These are phyloP conservation scores for Mungos mungo DNA, from an alignment of 2,113 vertebrate species.

Conservation along the genomic window DNA sequence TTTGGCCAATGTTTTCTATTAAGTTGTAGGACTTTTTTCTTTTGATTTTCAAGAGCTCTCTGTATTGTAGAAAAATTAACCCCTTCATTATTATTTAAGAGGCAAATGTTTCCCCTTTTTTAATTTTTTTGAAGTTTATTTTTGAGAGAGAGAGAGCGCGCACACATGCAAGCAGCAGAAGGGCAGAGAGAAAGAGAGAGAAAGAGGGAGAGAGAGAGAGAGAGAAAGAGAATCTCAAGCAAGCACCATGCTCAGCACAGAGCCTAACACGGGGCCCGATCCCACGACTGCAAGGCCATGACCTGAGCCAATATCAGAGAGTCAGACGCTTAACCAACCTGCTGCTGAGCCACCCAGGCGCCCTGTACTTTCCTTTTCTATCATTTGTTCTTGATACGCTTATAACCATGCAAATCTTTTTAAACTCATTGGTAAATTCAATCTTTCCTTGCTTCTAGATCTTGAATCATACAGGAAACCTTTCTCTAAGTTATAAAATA, in stretches of 20 bases:
- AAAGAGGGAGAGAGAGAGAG: no score
- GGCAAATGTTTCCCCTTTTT: not conserved
- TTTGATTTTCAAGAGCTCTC: not conserved
- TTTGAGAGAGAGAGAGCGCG: no score
- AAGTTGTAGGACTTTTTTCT: not conserved
- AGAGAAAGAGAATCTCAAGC: no score
- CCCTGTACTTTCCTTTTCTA: not conserved
- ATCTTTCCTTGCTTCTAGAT: not conserved
- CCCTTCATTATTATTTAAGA: not conserved
- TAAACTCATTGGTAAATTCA: constrained; percentile 1
- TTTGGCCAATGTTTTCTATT: not conserved
- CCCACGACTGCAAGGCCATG: no score
- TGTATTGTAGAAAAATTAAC: not conserved
- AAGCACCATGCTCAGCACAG: no score
- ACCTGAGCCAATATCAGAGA: no score
- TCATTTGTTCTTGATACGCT: not conserved
- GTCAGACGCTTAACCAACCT: no score
- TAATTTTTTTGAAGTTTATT: no score
- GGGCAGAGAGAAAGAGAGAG: no score
- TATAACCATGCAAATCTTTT: not conserved
- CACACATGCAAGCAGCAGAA: no score
- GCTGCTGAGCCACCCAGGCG: no score
- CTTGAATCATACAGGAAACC: not conserved
- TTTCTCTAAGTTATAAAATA: not conserved
- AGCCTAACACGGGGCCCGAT: no score